A percentile compares a stretch with the other conserved stretches of the same genome.
Evolutionary conservation across 2,797 vertebrate species (phyloP).

Genomic region (Hydrocynus forskahlii): DNA sequence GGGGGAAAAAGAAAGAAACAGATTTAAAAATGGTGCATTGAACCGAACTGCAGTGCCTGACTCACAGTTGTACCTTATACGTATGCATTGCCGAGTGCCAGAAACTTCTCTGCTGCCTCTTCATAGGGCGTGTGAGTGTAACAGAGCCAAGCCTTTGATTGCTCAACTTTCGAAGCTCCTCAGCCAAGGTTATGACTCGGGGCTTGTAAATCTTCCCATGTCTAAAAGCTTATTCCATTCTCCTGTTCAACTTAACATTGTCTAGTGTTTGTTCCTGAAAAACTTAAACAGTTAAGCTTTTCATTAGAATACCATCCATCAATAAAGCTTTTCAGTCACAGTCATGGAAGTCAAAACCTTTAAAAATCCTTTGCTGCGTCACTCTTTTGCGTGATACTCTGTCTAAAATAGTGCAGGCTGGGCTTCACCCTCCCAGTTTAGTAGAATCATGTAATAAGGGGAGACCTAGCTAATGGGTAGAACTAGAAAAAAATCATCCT

Average conservation of each 20-base stretch:
- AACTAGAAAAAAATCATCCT: too few relatives aligned
- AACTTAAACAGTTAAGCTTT: not conserved
- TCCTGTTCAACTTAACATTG: not conserved
- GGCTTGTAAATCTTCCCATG: slow-evolving; percentile 14
- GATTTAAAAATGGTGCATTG: not conserved
- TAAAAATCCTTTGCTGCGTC: too few relatives aligned
- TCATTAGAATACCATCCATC: not conserved
- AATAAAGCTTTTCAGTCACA: not conserved
- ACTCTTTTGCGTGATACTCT: too few relatives aligned
- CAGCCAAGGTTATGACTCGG: not conserved
- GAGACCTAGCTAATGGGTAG: too few relatives aligned
- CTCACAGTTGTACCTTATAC: not conserved
- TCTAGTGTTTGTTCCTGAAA: not conserved
- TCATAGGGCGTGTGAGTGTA: not conserved
- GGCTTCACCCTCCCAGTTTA: too few relatives aligned
- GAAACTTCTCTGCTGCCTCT: not conserved
- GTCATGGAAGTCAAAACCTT: too few relatives aligned
- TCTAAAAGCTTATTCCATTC: not conserved
- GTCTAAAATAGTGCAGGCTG: too few relatives aligned
- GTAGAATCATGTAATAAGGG: too few relatives aligned
- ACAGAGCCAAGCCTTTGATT: slow-evolving; percentile 8
- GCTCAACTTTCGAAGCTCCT: slow-evolving; percentile 19
- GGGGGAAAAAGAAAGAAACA: not conserved
- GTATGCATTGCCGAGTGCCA: not conserved
- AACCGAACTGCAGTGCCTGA: slow-evolving; percentile 1